These are phyloP conservation scores for Eretmocerus hayati DNA, from an alignment of 2,888 invertebrate species.

Conservation along the genomic window DNA sequence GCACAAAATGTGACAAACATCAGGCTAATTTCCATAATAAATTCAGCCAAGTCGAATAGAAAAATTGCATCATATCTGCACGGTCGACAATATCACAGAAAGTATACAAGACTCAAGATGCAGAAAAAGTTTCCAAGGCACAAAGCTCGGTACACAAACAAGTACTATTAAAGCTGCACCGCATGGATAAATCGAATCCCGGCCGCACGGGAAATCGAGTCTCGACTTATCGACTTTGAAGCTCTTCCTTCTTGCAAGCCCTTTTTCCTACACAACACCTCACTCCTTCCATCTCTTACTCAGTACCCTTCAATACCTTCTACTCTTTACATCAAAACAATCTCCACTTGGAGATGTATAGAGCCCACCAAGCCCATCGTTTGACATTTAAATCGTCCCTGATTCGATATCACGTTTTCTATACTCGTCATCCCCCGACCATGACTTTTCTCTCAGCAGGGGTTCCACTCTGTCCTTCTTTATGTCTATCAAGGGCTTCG, in stretches of 20 bases:
- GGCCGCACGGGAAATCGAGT: not conserved
- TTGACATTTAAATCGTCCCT: constrained; percentile 21
- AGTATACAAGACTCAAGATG: too few species aligned
- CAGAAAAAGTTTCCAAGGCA: too few species aligned
- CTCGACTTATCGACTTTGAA: constrained; percentile 12
- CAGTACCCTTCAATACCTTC: not conserved
- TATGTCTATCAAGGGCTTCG: not conserved
- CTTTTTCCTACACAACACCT: too few species aligned
- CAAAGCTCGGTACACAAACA: not conserved
- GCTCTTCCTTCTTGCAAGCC: too few species aligned
- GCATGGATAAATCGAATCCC: constrained; percentile 9
- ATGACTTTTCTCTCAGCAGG: not conserved
- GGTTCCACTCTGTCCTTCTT: not conserved
- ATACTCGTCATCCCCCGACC: not conserved
- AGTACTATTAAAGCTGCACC: not conserved
- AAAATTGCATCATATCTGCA: too few species aligned
- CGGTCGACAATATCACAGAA: too few species aligned
- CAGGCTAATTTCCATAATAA: too few species aligned
- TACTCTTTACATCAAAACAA: constrained; percentile 18
- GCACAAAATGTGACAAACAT: too few species aligned
- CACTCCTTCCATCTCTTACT: too few species aligned
- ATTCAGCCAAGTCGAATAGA: too few species aligned
- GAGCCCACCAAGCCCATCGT: not conserved
- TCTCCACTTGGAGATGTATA: too few species aligned
- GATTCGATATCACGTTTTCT: constrained; percentile 16